Base-by-base conservation (phyloP, 1,140 invertebrate species). In the Zaprionus tsacasi region DNA sequence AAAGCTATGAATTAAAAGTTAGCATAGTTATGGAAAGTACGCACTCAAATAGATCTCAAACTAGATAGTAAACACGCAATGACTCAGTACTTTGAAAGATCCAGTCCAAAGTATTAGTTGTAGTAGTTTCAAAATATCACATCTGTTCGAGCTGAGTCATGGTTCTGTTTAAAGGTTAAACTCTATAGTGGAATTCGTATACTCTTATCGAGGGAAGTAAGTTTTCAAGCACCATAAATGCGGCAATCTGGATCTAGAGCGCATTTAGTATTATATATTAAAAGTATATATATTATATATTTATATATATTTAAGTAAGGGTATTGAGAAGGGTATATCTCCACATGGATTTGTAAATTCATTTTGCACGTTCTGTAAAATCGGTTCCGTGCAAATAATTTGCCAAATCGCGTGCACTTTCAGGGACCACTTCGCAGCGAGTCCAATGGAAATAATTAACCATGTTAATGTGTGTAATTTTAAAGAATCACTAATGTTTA, bases 401-500 rank as follows among this genome's bases (percentile, higher is more conserved):
- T 17, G 11, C n/a, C 11, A 10, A 30, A 64, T 70, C 66, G 71
- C 66, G 71, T 63, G 71, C 52, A 59, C 6, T 65, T 43, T 21
- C 3, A 56, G 63, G 33, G 63, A 25, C 55, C 13, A 25, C 11
- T 36, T 25, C 15, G 48, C 15, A 27, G 4, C n/a, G 48, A 38
- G 27, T 11, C 17, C 13, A 6, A 71, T 8, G 0, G 40, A 50
- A 50, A 25, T 50, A 17, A 25, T 50, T 50, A 50, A 50, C 45
- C 45, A 50, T 50, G 45, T 25, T 50, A 40, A 13, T 11, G 15
- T 69, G 4, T 21, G 52, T 35, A 63, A 60, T 72, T 77, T 50
- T 50, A 17, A 15, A 25, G 65, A 58, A 69, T 54, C 54, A 40
- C 73, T 70, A 80, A 81, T 75, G 68, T 85, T 78, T 70, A 33